Evolutionary conservation across 2,113 vertebrate genomes (phyloP), one percentile per base, ranked within the genome.

Genomic region (Tamias sibiricus): DNA sequence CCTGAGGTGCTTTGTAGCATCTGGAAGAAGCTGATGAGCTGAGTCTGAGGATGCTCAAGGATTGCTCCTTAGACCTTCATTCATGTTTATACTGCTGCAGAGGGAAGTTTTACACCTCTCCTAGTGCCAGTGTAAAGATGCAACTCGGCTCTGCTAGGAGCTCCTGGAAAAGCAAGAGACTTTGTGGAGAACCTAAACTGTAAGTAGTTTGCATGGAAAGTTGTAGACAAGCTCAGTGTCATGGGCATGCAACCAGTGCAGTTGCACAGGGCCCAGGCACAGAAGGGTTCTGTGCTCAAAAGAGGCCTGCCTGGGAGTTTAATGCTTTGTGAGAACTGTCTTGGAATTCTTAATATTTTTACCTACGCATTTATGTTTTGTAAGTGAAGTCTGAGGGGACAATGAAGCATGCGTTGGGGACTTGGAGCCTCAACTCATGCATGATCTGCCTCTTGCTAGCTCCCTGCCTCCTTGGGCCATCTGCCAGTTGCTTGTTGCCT

Each of bases 311-410:
- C 6, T 8, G 40, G 32, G 28, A 42, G n/a, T 59, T 44, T 75
- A 28, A 47, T 9, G 74, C 59, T 90, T 42, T 93, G 30, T 69
- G 49, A 42, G 42, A 37, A 20, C 17, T 16, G 30, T 62, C 74
- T 90, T 75, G 28, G 28, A 77, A 10, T 91, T 76, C 66, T n/a
- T 82, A 75, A 94, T 80, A 22, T 85, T 26, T 22, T 74, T 47
- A 13, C 75, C 68, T 75, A 75, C 81, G 40, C 42, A 24, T 59
- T 62, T 71, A 47, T 40, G n/a, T 54, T 87, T 91, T 52, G 20
- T 37, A 20, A 14, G 42, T 71, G 49, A 64, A 82, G 71, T 54
- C 26, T 40, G 26, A 20, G 13, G 59, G 59, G 35, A n/a, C 24
- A n/a, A 3, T 17, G 40, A 47, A 69, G 74, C 8, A 28, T 4